A percentile compares a stretch with the other conserved stretches of the same genome.
Conservation (phyloP, 2,113 vertebrate species). For the Bolborhynchus lineola region DNA sequence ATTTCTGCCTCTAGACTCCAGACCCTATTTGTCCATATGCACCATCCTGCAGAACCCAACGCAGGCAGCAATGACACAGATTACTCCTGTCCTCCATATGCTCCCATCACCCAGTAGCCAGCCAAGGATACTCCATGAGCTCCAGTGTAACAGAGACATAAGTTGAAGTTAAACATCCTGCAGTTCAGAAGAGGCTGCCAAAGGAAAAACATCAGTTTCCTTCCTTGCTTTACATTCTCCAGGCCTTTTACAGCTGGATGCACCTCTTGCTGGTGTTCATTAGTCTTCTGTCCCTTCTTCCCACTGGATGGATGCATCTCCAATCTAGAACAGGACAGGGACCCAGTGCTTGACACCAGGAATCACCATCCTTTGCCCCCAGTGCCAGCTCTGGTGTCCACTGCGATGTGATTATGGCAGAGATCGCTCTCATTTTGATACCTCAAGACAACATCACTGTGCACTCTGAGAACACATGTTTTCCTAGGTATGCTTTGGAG, state of each 20-base stretch:
- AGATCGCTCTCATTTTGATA: not conserved
- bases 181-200: not conserved
- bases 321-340: not conserved
- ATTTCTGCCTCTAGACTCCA: not conserved
- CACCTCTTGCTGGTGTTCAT: not conserved
- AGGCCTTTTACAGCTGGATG: not conserved
- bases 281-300: not conserved
- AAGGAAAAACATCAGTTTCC: not conserved
- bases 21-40: not conserved
- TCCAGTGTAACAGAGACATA: not conserved
- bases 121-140: not conserved
- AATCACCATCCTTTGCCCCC: not conserved
- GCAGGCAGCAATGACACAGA: not conserved
- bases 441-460: not conserved
- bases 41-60: not conserved
- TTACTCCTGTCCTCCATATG: not conserved
- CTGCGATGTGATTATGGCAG: not conserved
- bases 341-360: not conserved
- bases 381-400: not conserved
- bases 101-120: not conserved
- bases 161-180: slow-evolving; percentile 40
- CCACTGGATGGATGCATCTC: not conserved
- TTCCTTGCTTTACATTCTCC: slow-evolving; percentile 17
- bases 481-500: not conserved
- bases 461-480: not conserved